Evolutionary conservation across 2,797 vertebrate species (phyloP), one percentile per base, ranked within the genome.

Genomic region (Octomys mimax): DNA sequence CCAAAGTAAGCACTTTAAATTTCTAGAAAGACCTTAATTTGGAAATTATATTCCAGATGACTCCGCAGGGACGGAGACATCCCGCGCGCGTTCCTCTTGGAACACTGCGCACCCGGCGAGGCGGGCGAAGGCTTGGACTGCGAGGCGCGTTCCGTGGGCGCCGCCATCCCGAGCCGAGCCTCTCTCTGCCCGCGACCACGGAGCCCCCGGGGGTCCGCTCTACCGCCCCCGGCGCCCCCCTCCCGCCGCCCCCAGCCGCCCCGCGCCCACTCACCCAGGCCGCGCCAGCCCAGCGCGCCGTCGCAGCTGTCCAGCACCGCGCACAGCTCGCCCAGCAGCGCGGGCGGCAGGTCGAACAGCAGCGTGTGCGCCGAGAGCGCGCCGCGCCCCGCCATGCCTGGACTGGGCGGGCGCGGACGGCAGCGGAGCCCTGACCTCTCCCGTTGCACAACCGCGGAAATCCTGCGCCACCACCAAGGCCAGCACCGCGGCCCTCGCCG

Each of bases 221-320:
- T 26, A 14, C 5, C 26, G 73, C 2, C 12, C 42, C 24, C 14
- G 7, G 14, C 11, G 64, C 19, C 5, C 81, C 21, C 4, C 59
- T 1, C 21, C 59, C 16, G 5, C 10, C 9, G 2, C 33, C 12
- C 12, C 46, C 39, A 64, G 39, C 39, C n/a, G 39, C 49, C 16
- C 13, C 64, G 1, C 2, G 59, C 18, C 13, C 88, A 94, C 98
- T 99, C 98, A 99, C 99, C 99, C 9, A 99, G 98, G 85, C 97
- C 98, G 33, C 98, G 98, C 99, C 99, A 99, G 49, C 99, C 99
- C 3, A 99, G 95, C 16, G 95, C 95, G 66, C 98, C 98, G 7
- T 98, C 98, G 21, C 98, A 98, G 91, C 97, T 98, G 98, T 99
- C 99, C 97, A 99, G 98, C n/a, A 99, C 95, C 0, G 97, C 88